Evolutionary conservation across 2,797 vertebrate species (phyloP).

Genomic region (Spinus olivaceus): DNA sequence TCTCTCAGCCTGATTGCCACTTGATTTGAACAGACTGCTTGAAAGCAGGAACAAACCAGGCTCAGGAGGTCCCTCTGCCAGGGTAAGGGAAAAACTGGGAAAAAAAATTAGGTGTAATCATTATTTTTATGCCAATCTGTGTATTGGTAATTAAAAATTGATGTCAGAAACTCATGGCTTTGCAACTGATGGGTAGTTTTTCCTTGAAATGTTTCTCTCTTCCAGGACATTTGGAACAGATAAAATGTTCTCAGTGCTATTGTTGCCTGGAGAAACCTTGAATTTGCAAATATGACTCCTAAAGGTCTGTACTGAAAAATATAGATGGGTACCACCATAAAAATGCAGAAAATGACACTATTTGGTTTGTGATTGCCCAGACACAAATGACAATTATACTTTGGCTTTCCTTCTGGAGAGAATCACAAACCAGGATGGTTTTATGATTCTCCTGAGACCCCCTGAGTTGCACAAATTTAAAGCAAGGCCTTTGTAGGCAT

Average conservation of each 20-base stretch:
- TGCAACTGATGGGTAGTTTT: not conserved
- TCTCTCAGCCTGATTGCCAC: not conserved
- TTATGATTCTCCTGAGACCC: not conserved
- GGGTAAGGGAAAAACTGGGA: not conserved
- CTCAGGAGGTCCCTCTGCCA: not conserved
- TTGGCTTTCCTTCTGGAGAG: not conserved
- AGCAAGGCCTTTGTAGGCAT: not conserved
- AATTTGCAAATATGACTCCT: not conserved
- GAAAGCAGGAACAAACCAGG: not conserved
- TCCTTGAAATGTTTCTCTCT: not conserved
- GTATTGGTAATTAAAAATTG: not conserved
- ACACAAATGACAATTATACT: not conserved
- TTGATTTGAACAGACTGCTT: not conserved
- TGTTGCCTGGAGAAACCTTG: not conserved
- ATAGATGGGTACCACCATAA: not conserved
- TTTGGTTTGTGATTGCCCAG: not conserved
- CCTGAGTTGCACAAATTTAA: not conserved
- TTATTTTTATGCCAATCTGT: not conserved
- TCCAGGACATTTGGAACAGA: not conserved
- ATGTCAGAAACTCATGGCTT: not conserved
- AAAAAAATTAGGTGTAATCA: not conserved
- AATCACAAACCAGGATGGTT: not conserved
- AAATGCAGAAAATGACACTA: not conserved
- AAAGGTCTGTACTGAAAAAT: not conserved
- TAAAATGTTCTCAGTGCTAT: not conserved